phyloP scores from a whole-genome alignment of 2,797 vertebrate genomes.

The Australoheros facetus region DNA sequence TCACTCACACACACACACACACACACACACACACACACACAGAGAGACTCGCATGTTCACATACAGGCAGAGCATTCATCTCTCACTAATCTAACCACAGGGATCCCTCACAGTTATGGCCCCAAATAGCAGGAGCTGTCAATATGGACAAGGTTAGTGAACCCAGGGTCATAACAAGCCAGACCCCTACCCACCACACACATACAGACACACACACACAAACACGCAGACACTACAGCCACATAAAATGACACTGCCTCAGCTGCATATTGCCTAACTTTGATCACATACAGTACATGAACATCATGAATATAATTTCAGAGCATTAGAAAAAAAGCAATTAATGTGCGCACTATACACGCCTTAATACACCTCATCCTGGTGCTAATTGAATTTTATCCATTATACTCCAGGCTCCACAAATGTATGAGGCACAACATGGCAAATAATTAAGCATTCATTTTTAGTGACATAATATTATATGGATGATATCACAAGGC shows the following conservation, averaged over 20 bases:
- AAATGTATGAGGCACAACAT: constrained; percentile 42
- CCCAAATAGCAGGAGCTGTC: constrained; percentile 79
- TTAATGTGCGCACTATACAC: background rate
- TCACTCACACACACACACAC: constrained; percentile 20
- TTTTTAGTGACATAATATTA: constrained; percentile 39
- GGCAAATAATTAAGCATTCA: constrained; percentile 54
- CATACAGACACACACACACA: constrained; percentile 16
- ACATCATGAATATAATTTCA: constrained; percentile 23
- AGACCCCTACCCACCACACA: constrained; percentile 52
- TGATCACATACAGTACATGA: constrained; percentile 34
- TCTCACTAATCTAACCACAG: constrained; percentile 77
- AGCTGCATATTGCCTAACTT: constrained; percentile 17
- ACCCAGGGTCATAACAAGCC: constrained; percentile 71
- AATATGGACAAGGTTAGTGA: constrained; percentile 80
- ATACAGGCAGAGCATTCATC: constrained; percentile 67
- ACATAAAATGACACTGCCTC: constrained; percentile 24
- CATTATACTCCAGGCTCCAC: constrained; percentile 34
- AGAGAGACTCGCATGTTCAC: constrained; percentile 45
- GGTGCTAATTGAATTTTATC: constrained; percentile 64
- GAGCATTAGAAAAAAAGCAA: constrained; percentile 21
- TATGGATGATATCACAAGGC: constrained; percentile 57
- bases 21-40: constrained; percentile 26
- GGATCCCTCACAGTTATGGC: constrained; percentile 71
- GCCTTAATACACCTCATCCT: constrained; percentile 32
- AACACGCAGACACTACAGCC: constrained; percentile 13